Percentiles rank a stretch among this genome's conserved stretches.
Evolutionary conservation across 2,888 invertebrate genomes (phyloP).

Genomic region (Ormia ochracea): DNA sequence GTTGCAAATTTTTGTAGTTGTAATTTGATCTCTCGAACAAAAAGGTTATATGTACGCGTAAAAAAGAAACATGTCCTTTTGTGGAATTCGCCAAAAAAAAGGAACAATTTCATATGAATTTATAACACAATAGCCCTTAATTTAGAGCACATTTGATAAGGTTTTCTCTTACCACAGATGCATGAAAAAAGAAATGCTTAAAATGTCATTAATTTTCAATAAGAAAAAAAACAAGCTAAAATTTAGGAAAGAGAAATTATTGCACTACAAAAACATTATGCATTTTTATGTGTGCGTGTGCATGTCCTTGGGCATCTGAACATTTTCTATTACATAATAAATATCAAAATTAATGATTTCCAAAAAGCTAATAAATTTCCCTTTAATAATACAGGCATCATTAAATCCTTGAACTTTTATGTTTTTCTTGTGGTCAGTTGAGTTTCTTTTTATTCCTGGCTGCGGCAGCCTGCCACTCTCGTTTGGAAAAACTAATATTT

Average conservation of each 20-base stretch:
- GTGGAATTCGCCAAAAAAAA: conserved; percentile 8
- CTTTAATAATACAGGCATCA: background rate
- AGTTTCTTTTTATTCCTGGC: background rate
- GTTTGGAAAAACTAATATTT: background rate
- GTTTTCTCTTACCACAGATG: background rate
- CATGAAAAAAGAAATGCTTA: conserved; percentile 29
- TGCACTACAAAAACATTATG: no score
- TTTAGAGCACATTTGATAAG: conserved; percentile 26
- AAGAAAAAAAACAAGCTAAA: background rate
- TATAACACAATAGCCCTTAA: conserved; percentile 47
- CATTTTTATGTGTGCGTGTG: no score
- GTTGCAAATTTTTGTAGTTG: conserved; percentile 18
- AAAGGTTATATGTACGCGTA: conserved; percentile 14
- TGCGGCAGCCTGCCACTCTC: background rate
- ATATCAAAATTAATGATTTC: conserved; percentile 54
- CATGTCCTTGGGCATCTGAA: background rate
- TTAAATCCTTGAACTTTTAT: background rate
- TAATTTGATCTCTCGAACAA: background rate
- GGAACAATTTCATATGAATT: conserved; percentile 60
- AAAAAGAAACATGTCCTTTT: conserved; percentile 3
- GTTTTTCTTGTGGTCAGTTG: conserved; percentile 50
- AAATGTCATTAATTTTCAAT: conserved; percentile 34
- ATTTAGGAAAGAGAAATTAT: background rate
- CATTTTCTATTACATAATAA: conserved; percentile 24
- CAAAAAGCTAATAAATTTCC: conserved; percentile 41